phyloP scores from a whole-genome alignment of 2,797 vertebrate species.

The Lacerta agilis region DNA sequence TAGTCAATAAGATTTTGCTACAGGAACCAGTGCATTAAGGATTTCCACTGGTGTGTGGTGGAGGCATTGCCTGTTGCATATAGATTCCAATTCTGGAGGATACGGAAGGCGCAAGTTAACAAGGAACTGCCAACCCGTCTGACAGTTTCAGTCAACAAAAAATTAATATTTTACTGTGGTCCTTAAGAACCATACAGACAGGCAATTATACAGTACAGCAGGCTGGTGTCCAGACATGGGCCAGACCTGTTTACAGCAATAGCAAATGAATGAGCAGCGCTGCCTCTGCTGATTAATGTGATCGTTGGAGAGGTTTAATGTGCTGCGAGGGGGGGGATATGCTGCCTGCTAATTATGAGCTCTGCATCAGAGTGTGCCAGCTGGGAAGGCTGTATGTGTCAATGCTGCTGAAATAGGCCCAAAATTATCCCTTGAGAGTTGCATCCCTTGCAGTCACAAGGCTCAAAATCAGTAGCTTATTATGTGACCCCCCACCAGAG shows the following conservation, averaged over 20 bases:
- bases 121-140: not conserved
- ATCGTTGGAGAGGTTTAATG: not conserved
- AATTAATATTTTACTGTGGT: not conserved
- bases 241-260: not conserved
- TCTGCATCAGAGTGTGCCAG: not conserved
- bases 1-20: not conserved
- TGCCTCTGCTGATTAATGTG: not conserved
- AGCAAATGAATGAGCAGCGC: not conserved
- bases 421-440: too few relatives aligned
- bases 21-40: too few relatives aligned
- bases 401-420: not conserved
- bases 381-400: not conserved
- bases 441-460: not conserved
- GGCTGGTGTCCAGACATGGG: not conserved
- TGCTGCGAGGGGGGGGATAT: not conserved
- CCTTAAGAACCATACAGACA: not conserved
- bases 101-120: not conserved
- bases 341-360: not conserved
- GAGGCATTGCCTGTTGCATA: not conserved
- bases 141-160: not conserved
- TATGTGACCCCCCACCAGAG: not conserved
- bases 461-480: not conserved
- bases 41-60: not conserved
- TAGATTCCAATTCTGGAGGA: accelerated
- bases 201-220: not conserved